Base-by-base conservation (phyloP, 1,140 invertebrate genomes). In the Argopecten irradians region DNA sequence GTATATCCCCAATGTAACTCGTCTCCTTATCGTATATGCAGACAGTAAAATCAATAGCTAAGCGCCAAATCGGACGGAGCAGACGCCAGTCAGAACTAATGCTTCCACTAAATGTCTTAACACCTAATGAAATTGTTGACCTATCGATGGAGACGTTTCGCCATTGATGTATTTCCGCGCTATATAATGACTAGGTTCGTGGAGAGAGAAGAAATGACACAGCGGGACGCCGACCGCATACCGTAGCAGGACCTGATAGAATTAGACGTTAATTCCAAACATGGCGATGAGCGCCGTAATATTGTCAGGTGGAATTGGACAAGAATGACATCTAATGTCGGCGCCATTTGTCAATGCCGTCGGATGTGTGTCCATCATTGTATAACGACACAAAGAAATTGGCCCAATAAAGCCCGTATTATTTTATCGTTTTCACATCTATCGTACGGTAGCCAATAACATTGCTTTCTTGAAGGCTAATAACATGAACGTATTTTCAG, bases 41-140 rank as follows among this genome's bases (percentile, higher is more conserved):
- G 55, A 71, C 55, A 71, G 55, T 28, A 71, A 71, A 71, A 71
- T 71, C 55, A 71, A 71, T 71, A 71, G 5, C 55, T 16, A 16
- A 71, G 22, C 55, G 55, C 55, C 55, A 71, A 71, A 71, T 3
- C 55, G 55, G n/a, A 71, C 55, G 16, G 22, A n/a, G n/a, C 55
- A 71, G 55, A 71, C 55, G 55, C 55, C 55, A 71, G 55, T 28
- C 55, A 71, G 55, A 71, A 71, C n/a, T 71, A 71, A 71, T 71
- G 22, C 28, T 71, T 71, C 55, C 55, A 71, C 55, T 71, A 71
- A 71, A 71, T 71, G 55, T 71, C 55, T 71, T 71, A 71, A 71
- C 55, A 71, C 55, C 55, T 71, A 71, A 71, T 71, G 55, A 71
- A 71, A 71, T 71, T n/a, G 55, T 71, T 71, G 55, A 71, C 55